Evolutionary conservation across 2,797 vertebrate species (phyloP), one percentile per base, ranked within the genome.

Genomic region (Orestias chungarensis): DNA sequence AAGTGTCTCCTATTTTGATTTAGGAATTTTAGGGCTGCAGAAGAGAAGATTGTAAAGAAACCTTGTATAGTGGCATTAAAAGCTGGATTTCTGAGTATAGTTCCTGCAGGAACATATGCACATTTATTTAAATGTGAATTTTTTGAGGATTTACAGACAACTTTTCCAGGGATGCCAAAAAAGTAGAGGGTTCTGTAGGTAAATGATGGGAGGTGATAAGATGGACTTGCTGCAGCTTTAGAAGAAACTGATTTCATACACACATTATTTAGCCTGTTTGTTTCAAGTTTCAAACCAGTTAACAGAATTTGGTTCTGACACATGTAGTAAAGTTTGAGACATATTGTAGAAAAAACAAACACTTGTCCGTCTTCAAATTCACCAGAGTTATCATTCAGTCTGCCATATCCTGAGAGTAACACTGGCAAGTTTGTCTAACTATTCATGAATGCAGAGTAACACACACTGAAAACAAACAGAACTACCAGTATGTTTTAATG

Each of bases 391-490:
- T 71, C 76, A 68, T 75, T 29, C 35, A 47, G 74, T 75, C 84
- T 84, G 85, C 76, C 83, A 86, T 86, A 68, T 81, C 83, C 70
- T 91, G 79, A 86, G 79, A 81, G 86, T 81, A 76, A 79, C 65
- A 85, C 80, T 71, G 79, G 78, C 79, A 82, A 89, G 81, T 82
- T 87, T 78, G 68, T 89, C 91, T 88, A 88, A 91, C 91, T 92
- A 91, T 91, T 92, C 85, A 93, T 85, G 77, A 49, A 76, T n/a
- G 11, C 12, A 25, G 23, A 42, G 59, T 77, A 83, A 83, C 54
- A 83, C 80, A 86, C 78, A 86, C 77, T 71, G 84, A 9, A 1
- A 69, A 83, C 62, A 84, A 80, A 86, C 81, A 87, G 76, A 83
- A 78, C 83, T 80, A 84, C 54, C 40, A 61, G 66, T 71, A n/a